Base-by-base conservation (phyloP, 2,888 invertebrate genomes). In the Apamea epomidion region DNA sequence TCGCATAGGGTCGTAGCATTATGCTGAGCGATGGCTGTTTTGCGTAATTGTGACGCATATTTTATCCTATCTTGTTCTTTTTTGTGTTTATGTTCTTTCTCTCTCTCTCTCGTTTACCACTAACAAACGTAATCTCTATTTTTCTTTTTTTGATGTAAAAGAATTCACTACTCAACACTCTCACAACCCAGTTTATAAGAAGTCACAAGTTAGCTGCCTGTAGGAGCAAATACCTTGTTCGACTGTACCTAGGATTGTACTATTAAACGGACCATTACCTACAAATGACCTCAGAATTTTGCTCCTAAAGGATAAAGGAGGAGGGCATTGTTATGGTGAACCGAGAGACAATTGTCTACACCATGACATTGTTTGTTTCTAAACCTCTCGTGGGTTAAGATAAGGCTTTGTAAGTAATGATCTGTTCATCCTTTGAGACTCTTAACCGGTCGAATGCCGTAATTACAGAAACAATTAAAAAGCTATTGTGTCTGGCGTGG, bases 381-480 rank as follows among this genome's bases (percentile, higher is more conserved):
- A 74, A 76, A 48, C 58, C 45, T 4, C 32, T 62, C 51, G 25
- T 58, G 51, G 51, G 64, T 37, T 78, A 75, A 37, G 37, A 60
- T 42, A 32, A 42, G 51, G 71, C 64, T 69, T 85, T 84, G 76
- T 71, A 25, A 6, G 2, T 32, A n/a, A 65, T n/a, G 72, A 60
- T 45, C 76, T 76, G n/a, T 65, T 70, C 18, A 74, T 74, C 37
- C 42, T 60, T 29, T 42, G n/a, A 21, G 60, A 54, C 8, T 25
- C 25, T 62, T 54, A 58, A 58, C 58, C 3, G 58, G 58, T 54
- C 21, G 25, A 25, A 58, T 25, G 54, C 58, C 2, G 58, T 58
- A 25, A 58, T 25, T 58, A 58, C 58, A 58, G 58, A 58, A 58
- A 25, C 25, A 25, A 58, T 58, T 58, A 25, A 25, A 58, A 58